Evolutionary conservation across 92 coral and sea anemone genomes (phyloP), one percentile per base, ranked within the genome.

Genomic region (Palythoa caribaeorum): DNA sequence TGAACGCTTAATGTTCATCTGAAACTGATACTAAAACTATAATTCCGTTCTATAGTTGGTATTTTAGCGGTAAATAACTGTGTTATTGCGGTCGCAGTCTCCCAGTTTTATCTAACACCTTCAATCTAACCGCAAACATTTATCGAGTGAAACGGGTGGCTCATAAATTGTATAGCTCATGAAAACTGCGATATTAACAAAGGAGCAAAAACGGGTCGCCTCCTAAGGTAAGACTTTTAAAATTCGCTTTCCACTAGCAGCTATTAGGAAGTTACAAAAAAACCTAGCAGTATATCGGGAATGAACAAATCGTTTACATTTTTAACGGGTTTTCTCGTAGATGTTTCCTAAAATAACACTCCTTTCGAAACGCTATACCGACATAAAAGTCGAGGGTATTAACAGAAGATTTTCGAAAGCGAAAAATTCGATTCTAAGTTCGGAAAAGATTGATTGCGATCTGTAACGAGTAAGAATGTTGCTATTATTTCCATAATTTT

Each of bases 111-210:
- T 81, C 66, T 81, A 76, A 81, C 86, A 81, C 86, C 86, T 81
- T 81, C 48, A 81, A 65, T 65, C 76, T 39, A 50, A 81, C 86
- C 86, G 62, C 86, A 81, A 81, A 81, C 86, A 81, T 81, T 81
- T 81, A 57, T 55, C 86, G 57, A 81, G 75, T 44, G 38, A 76
- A 81, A 66, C 86, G 38, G 63, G 86, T 81, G 76, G 86, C 48
- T 69, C 60, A 17, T 53, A 77, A 68, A 52, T 36, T 21, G 28
- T 28, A 28, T 28, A 14, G 65, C 40, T 38, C 14, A 55, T 28
- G 10, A 77, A 77, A 77, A 77, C 69, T 77, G 83, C 15, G 19
- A 70, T 70, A 19, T 70, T 20, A 81, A 80, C 85, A 80, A 63
- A 80, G 54, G 55, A 15, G 7, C 7, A 13, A 57, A 39, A 68